phyloP scores from a whole-genome alignment of 2,888 invertebrate species.

The Eilema caniola region DNA sequence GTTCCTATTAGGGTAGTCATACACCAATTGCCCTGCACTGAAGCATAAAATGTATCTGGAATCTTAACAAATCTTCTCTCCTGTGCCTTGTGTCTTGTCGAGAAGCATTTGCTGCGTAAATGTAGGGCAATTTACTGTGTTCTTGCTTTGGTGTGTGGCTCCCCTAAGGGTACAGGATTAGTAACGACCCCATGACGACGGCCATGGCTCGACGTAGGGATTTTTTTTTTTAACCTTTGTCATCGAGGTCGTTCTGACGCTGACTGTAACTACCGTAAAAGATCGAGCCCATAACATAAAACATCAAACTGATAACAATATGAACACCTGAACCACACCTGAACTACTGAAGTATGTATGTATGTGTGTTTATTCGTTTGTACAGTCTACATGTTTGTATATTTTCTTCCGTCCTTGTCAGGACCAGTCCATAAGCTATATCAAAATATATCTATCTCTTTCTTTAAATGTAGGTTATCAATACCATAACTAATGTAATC shows the following conservation, averaged over 20 bases:
- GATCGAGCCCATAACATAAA: background rate
- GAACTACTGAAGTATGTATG: background rate
- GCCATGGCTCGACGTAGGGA: too few relatives aligned
- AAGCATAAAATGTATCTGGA: too few relatives aligned
- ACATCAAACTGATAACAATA: background rate
- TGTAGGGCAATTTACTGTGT: too few relatives aligned
- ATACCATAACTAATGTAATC: background rate
- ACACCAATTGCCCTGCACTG: too few relatives aligned
- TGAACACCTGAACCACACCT: background rate
- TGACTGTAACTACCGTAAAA: background rate
- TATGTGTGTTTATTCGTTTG: background rate
- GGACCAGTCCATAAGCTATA: background rate
- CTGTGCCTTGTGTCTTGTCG: too few relatives aligned
- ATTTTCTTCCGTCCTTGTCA: background rate
- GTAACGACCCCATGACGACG: too few relatives aligned
- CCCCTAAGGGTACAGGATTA: too few relatives aligned
- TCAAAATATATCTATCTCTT: background rate
- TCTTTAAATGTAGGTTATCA: background rate
- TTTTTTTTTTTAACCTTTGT: too few relatives aligned
- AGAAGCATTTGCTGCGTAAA: too few relatives aligned
- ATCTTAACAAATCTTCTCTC: too few relatives aligned
- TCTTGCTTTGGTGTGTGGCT: too few relatives aligned
- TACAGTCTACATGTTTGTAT: background rate
- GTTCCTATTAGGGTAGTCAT: background rate
- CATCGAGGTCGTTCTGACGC: too few relatives aligned